Evolutionary conservation across 2,888 invertebrate species (phyloP), one percentile per base, ranked within the genome.

Genomic region (Liopterus haemorrhoidalis): DNA sequence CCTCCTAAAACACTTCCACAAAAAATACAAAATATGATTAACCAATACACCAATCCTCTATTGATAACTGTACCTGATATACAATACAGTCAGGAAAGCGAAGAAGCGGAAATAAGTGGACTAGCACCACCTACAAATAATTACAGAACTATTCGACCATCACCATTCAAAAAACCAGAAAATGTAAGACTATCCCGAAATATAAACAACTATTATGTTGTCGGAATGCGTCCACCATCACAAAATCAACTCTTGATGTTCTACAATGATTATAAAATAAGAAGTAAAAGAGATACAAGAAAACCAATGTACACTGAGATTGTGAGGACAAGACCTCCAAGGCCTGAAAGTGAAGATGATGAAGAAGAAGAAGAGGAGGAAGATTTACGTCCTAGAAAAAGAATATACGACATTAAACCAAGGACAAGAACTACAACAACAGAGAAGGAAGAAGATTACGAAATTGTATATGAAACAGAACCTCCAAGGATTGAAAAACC

Each of bases 161-260:
- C n/a, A 45, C 50, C 6, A 47, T 49, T 37, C 52, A 5, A 6
- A 22, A 22, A 22, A 11, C 11, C 28, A 28, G 28, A 28, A 9
- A 5, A 28, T 8, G 11, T 28, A n/a, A n/a, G n/a, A n/a, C n/a
- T n/a, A n/a, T 12, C 5, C 14, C 20, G 42, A 49, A 32, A 24
- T 30, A 15, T 64, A 11, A 67, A 67, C 40, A 59, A 56, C 27
- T 67, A 56, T 44, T 54, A 57, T 8, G 62, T 67, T 2, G 38
- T 57, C 3, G 68, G 69, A 2, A 61, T 69, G 62, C 64, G 60
- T 54, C 67, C 68, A 6, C 67, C 69, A 21, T 39, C 54, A 8
- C 50, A 52, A 4, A 51, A 53, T 16, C 59, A 59, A 48, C 62
- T 57, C 41, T 55, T 59, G 4, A 46, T 50, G 6, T 35, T 56